Percentiles rank a stretch among this genome's conserved stretches.
phyloP scores from a whole-genome alignment of 2,888 invertebrate species.

The Polymixis lichenea region DNA sequence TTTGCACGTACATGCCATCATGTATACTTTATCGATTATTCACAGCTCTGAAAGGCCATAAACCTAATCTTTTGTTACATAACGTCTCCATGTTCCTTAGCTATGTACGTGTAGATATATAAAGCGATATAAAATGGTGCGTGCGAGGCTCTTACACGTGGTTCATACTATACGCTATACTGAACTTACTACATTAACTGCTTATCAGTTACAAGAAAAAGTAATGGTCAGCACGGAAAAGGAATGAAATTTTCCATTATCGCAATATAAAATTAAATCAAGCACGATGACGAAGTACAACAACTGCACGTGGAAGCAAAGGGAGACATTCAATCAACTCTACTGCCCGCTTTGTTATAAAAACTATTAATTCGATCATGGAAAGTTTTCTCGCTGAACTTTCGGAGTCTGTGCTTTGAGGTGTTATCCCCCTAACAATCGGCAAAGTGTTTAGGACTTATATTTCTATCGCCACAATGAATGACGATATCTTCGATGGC shows the following conservation, averaged over 20 bases:
- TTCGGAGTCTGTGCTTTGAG: slow-evolving; percentile 20
- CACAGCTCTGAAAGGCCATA: slow-evolving; percentile 76
- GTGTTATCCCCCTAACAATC: neutral
- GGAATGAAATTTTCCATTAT: slow-evolving; percentile 84
- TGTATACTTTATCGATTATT: slow-evolving; percentile 77
- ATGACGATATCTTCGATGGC: neutral
- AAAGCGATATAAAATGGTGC: slow-evolving; percentile 69
- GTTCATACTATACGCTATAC: slow-evolving; percentile 71
- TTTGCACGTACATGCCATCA: slow-evolving; percentile 71
- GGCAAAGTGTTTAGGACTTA: neutral
- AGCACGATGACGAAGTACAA: slow-evolving; percentile 71
- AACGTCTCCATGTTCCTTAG: slow-evolving; percentile 63
- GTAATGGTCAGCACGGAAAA: slow-evolving; percentile 82
- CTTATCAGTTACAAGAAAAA: slow-evolving; percentile 82
- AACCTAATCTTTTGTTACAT: slow-evolving; percentile 78
- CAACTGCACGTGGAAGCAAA: slow-evolving; percentile 76
- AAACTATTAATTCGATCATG: slow-evolving; percentile 44
- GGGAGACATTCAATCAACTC: slow-evolving; percentile 67
- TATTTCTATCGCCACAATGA: neutral
- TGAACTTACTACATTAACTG: slow-evolving; percentile 72
- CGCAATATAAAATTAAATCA: slow-evolving; percentile 78
- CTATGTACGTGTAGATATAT: slow-evolving; percentile 63
- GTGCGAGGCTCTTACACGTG: slow-evolving; percentile 78
- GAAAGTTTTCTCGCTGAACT: slow-evolving; percentile 29
- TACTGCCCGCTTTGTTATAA: slow-evolving; percentile 56